These are phyloP conservation scores for Arion vulgaris DNA, from an alignment of 1,140 invertebrate genomes.

Conservation along the genomic window DNA sequence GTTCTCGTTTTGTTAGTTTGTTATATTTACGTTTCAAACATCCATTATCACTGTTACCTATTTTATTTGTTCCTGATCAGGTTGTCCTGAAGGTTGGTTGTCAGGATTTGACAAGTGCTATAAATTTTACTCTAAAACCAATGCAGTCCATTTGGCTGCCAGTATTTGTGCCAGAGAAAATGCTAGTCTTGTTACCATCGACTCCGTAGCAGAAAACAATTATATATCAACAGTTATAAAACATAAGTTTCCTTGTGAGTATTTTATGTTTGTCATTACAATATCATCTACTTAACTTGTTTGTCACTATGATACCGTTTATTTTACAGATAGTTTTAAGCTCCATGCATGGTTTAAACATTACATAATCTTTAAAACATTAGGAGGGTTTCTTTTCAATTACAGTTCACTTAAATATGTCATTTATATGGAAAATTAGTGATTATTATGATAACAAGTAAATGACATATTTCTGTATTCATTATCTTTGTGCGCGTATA, in stretches of 20 bases:
- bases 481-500: too few species aligned
- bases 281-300: not conserved
- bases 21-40: too few species aligned
- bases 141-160: conserved; percentile 36
- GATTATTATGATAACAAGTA: too few species aligned
- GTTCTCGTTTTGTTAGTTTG: too few species aligned
- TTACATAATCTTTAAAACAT: too few species aligned
- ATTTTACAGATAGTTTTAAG: not conserved
- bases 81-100: conserved; percentile 52
- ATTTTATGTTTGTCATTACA: not conserved
- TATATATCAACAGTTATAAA: conserved; percentile 76
- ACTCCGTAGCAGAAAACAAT: conserved; percentile 77
- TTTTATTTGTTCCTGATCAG: conserved; percentile 15
- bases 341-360: too few species aligned
- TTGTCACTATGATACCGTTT: not conserved
- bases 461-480: too few species aligned
- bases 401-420: too few species aligned
- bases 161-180: conserved; percentile 52
- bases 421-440: too few species aligned
- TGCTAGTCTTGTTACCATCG: conserved; percentile 75
- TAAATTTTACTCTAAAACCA: conserved; percentile 37
- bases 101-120: conserved; percentile 53
- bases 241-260: not conserved
- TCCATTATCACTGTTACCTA: too few species aligned
- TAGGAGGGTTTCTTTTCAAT: too few species aligned